Evolutionary conservation across 2,113 vertebrate species (phyloP), one percentile per base, ranked within the genome.

Genomic region (Cheirogaleus medius): DNA sequence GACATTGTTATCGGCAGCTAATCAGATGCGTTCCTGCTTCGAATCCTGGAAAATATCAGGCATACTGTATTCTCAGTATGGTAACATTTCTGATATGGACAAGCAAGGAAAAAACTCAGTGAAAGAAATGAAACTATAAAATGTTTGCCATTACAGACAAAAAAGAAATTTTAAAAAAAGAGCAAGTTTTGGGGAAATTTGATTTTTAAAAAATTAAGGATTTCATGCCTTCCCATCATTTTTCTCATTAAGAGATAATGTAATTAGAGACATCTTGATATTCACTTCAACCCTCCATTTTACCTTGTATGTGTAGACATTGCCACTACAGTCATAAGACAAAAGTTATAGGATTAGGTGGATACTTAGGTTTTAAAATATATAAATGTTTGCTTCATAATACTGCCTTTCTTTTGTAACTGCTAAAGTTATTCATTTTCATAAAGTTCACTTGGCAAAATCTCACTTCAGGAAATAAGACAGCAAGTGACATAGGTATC

Each of bases 361-460:
- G 34, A 90, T 42, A 86, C 4, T 42, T 73, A 88, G 89, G 52
- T 6, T 63, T 77, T 83, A 73, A 93, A 81, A 13, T 37, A 86
- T 78, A 85, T 18, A 71, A 77, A 47, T 39, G 27, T 90, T 84
- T 92, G 27, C 37, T 64, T 97, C 39, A 29, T 52, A 66, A 90
- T 58, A 87, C 21, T 34, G 20, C 11, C 18, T 92, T 95, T 81
- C 60, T 88, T 81, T 84, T 74, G 4, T 64, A 73, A 47, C 39
- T 66, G 5, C 77, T 74, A 37, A 68, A 49, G 6, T 49, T 92
- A n/a, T 87, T 85, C 37, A 84, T 84, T 95, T 88, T 80, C 15
- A 69, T 42, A 85, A 44, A 83, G 11, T 85, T 82, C 83, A 85
- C 21, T 49, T 88, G 54, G 6, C 91, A 95, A 90, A 94, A 77